Base-by-base conservation (phyloP, 2,888 invertebrate genomes). In the Meiosimyza decipiens region DNA sequence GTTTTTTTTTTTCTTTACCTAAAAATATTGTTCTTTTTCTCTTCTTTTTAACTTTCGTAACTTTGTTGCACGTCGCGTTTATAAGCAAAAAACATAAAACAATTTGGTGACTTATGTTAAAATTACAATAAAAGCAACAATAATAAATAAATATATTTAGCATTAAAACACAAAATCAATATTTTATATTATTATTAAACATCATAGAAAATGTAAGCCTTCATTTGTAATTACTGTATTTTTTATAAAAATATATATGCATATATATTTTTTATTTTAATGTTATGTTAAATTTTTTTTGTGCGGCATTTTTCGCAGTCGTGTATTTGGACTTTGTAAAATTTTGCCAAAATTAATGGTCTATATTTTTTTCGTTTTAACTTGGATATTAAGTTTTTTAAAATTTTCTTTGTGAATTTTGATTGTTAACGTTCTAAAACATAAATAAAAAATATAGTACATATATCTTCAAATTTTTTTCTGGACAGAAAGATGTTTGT, bases 21-120 rank as follows among this genome's bases (percentile, higher is more conserved):
- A 28, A 57, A 57, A 57, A 57, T 57, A 22, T 57, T 16, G 57
- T 57, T 57, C 57, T 57, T 57, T 57, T 57, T 57, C 57, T 57
- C 57, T 57, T 57, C 16, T 57, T 57, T 57, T 57, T 57, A 57
- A 28, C 22, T 12, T 57, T n/a, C 16, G 22, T 18, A 15, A 15
- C 28, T 12, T 18, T 54, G 54, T 40, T 40, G 40, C 40, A 40
- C 40, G 40, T 18, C 57, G 57, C 57, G 12, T 18, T 22, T 13
- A 13, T 18, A 18, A 22, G 12, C 55, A 12, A 55, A 55, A 18
- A 55, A 28, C 3, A n/a, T n/a, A 40, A 9, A 40, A 7, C 6
- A 40, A 4, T 40, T 40, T 40, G 40, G 40, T 40, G 40, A 40
- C 40, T 40, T 40, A 9, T 9, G 9, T 40, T 40, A 40, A 40